Evolutionary conservation across 2,113 vertebrate species (phyloP), one percentile per base, ranked within the genome.

Genomic region (Calyptommatus sinebrachiatus): DNA sequence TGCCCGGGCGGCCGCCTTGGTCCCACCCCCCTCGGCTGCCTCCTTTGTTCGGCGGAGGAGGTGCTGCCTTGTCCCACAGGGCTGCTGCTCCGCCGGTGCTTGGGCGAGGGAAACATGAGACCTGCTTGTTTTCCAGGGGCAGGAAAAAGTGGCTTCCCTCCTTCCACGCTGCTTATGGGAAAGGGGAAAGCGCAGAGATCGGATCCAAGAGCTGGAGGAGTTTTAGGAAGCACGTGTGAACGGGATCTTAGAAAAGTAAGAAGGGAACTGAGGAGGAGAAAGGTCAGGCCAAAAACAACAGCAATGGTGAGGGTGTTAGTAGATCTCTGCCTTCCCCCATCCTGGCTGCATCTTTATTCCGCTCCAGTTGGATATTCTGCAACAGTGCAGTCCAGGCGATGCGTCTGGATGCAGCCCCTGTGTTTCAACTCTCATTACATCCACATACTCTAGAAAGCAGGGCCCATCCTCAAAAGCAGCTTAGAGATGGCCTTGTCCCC

Each of bases 41-140:
- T 81, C n/a, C n/a, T n/a, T 81, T 81, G 79, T 81, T 81, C 79
- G 11, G 50, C 50, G 67, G 45, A 46, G 73, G 72, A 81, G 79
- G 73, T 69, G 66, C 79, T 69, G n/a, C 63, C 26, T 29, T 26
- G 72, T 57, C 72, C 72, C 63, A 45, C 20, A 46, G 65, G 79
- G 65, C 72, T 41, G 60, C 41, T 46, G n/a, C n/a, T n/a, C 35
- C 29, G 75, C 8, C 16, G 53, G 41, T 20, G 71, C 71, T 8
- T 11, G 45, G 18, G 3, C 57, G 79, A 81, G n/a, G n/a, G n/a
- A n/a, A 81, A 81, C 65, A 68, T 29, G 79, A 81, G 46, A 48
- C 66, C 63, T 31, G 70, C 65, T 11, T 24, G 12, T n/a, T n/a
- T n/a, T n/a, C 78, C 28, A 28, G 67, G 60, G 53, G 61, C 8